Evolutionary conservation across 2,888 invertebrate species (phyloP), one percentile per base, ranked within the genome.

Genomic region (Melinaea marsaeus): DNA sequence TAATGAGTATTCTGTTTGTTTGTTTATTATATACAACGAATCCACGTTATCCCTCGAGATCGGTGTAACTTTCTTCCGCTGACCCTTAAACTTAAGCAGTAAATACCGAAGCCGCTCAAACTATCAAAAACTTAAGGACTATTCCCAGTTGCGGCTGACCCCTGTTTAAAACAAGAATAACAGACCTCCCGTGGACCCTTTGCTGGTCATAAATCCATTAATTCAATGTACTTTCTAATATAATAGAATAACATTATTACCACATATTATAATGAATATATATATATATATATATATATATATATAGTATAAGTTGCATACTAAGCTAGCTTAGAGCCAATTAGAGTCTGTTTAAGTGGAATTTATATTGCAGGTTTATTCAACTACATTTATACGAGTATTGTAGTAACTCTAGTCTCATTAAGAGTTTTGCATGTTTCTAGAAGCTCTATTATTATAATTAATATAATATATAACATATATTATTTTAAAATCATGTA

Each of bases 111-210:
- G 80, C 84, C 86, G 80, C 80, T 84, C 83, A 79, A 89, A 90
- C 90, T 88, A 89, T 89, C 90, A 88, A 87, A 88, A 89, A 89
- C 89, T 88, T 90, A 79, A 80, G 77, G 79, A 79, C 81, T 78
- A 80, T 77, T 82, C 84, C 83, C 85, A 82, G 84, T 86, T 80
- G 85, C 76, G 81, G 79, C 78, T 75, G 73, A 81, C 82, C 84
- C 84, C 77, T 76, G 79, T 79, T 79, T 80, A 79, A 79, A 80
- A 78, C 77, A 74, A 74, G 75, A 79, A 72, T 75, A 75, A 77
- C 83, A 80, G 79, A 71, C 80, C 80, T 79, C 76, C 74, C 76
- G 77, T 69, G 77, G 72, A 73, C 74, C 73, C 73, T 73, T 58
- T 69, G 62, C 63, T 64, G 62, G 69, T 69, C 71, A 71, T 73